A percentile compares a stretch with the other conserved stretches of the same genome.
Evolutionary conservation across 1,140 invertebrate species (phyloP).

Genomic region (Tachypleus tridentatus): DNA sequence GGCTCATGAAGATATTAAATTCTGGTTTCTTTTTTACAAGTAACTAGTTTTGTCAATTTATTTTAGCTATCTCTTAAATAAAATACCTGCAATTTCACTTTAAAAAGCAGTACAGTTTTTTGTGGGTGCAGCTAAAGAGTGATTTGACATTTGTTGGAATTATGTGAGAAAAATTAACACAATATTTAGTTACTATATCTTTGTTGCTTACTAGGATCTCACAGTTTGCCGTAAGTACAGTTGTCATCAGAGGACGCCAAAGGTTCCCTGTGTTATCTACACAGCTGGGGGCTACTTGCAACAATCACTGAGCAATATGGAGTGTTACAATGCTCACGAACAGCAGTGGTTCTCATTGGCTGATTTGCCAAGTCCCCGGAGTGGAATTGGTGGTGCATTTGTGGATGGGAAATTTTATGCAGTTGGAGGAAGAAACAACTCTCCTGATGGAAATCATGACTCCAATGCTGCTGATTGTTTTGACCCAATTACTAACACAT

Average conservation of each 20-base stretch:
- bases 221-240: constrained; percentile 65
- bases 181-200: constrained; percentile 13
- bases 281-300: constrained; percentile 76
- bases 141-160: no score
- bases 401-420: constrained; percentile 68
- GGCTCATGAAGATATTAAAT: no score
- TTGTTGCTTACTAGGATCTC: constrained; percentile 46
- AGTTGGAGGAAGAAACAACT: constrained; percentile 80
- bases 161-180: constrained; percentile 2
- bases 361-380: constrained; percentile 63
- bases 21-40: no score
- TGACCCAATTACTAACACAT: constrained; percentile 90
- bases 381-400: constrained; percentile 75
- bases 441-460: constrained; percentile 58
- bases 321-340: constrained; percentile 75
- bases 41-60: no score
- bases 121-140: no score
- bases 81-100: no score
- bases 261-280: constrained; percentile 73
- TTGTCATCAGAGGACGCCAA: constrained; percentile 69
- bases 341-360: constrained; percentile 66
- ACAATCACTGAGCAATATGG: constrained; percentile 70
- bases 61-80: no score
- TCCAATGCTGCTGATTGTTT: constrained; percentile 81
- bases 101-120: no score